Conservation (phyloP, 2,113 vertebrate genomes). For the Polypterus senegalus region DNA sequence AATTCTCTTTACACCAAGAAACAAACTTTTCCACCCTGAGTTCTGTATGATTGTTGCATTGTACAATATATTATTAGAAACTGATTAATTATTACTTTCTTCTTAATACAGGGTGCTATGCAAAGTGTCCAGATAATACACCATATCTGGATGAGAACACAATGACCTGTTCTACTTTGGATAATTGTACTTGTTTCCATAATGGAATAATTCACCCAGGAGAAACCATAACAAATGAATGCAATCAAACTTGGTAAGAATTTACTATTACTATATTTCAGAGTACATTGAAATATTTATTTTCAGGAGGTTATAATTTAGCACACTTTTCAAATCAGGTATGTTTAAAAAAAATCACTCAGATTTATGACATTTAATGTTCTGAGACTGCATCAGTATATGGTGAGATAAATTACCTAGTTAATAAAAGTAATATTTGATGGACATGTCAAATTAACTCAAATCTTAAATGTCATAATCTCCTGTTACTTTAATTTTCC, state of each 20-base stretch:
- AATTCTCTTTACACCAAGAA: not conserved
- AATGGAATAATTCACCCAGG: slow-evolving; percentile 32
- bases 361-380: too few species aligned
- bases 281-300: not conserved
- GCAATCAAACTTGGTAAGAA: slow-evolving; percentile 32
- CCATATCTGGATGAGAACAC: slow-evolving; percentile 46
- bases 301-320: not conserved
- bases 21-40: not conserved
- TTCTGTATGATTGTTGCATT: not conserved
- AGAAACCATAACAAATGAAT: slow-evolving; percentile 22
- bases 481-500: too few species aligned
- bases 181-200: slow-evolving; percentile 38
- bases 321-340: not conserved
- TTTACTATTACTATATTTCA: not conserved
- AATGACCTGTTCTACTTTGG: slow-evolving; percentile 35
- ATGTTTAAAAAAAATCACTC: too few species aligned
- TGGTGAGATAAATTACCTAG: too few species aligned
- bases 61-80: not conserved
- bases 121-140: slow-evolving; percentile 30
- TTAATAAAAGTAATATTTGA: too few species aligned
- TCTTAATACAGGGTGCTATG: slow-evolving; percentile 36
- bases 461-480: too few species aligned
- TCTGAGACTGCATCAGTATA: too few species aligned
- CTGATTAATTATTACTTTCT: not conserved
- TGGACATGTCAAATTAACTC: too few species aligned